Base-by-base conservation (phyloP, 2,113 vertebrate species). In the Seriola quinqueradiata region DNA sequence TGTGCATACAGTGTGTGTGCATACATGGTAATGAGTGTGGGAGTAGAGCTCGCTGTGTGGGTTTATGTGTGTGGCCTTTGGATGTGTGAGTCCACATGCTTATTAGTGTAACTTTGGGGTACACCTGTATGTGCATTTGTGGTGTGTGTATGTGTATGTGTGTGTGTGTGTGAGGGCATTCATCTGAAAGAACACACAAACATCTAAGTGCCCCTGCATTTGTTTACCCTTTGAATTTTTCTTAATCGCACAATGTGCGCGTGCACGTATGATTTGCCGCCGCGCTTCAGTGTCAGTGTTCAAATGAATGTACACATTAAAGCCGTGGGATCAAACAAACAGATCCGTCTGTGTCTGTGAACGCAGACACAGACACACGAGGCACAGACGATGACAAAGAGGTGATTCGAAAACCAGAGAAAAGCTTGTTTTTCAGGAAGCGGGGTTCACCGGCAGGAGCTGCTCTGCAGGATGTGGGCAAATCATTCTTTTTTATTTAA, bases 141-240 rank as follows among this genome's bases (percentile, higher is more conserved):
- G 38, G 64, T 44, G 46, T 46, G 46, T n/a, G 70, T 60, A 38
- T n/a, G n/a, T n/a, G n/a, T n/a, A n/a, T n/a, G n/a, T 69, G 42
- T 61, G 61, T 54, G 63, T 63, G 74, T 64, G 38, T 78, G 79
- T 84, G 61, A 64, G 52, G 76, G 68, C 65, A 77, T 85, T 86
- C 69, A 86, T 89, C 72, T 52, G 46, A 60, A n/a, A 59, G 46
- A 66, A 81, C 65, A 72, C 59, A 75, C 63, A 82, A 60, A 87
- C 79, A 87, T 87, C 77, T 50, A 64, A 87, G 81, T 59, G 63
- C 40, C 63, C 61, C 60, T 46, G 65, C 19, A 28, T 83, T 74
- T 67, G 52, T 87, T 70, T 68, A 81, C 75, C 79, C 83, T 86
- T 82, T 91, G 75, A 91, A 82, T 80, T 46, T 44, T 52, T 52